These are phyloP conservation scores for Dicyrtoma fusca DNA, from an alignment of 2,888 invertebrate species.

Conservation along the genomic window DNA sequence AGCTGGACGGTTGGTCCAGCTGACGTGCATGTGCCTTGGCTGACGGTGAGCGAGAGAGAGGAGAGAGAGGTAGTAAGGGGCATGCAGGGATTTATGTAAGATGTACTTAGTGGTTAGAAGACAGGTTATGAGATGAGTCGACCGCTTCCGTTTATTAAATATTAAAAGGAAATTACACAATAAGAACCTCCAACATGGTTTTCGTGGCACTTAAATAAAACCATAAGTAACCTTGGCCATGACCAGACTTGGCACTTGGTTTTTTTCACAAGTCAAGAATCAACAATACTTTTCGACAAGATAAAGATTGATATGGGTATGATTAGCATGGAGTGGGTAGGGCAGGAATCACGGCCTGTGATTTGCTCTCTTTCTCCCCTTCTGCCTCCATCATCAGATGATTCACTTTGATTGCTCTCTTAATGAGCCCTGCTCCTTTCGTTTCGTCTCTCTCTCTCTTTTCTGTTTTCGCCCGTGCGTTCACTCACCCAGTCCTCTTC, in stretches of 20 bases:
- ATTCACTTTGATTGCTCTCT: slow-evolving; percentile 33
- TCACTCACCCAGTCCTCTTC: slow-evolving; percentile 20
- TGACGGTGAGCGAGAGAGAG: too few species aligned
- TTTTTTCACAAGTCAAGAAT: slow-evolving; percentile 11
- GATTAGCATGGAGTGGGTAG: slow-evolving; percentile 33
- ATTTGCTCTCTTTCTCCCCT: slow-evolving; percentile 19
- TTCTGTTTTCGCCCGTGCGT: slow-evolving; percentile 13
- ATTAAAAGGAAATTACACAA: slow-evolving; percentile 21
- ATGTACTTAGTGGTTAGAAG: slow-evolving; percentile 24
- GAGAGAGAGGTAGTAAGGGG: too few species aligned
- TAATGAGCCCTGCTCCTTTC: slow-evolving; percentile 18
- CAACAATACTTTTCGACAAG: slow-evolving; percentile 22
- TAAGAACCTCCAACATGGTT: slow-evolving; percentile 14
- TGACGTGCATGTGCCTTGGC: too few species aligned
- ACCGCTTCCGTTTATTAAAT: slow-evolving; percentile 30
- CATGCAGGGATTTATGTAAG: background rate
- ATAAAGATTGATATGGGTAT: slow-evolving; percentile 29
- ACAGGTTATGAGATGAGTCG: slow-evolving; percentile 16
- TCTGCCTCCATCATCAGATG: slow-evolving; percentile 14
- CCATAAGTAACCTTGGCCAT: slow-evolving; percentile 29
- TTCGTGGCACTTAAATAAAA: slow-evolving; percentile 20
- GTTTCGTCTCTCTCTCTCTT: background rate
- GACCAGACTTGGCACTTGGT: background rate
- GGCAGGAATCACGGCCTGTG: slow-evolving; percentile 29
- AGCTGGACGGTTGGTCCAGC: background rate